Evolutionary conservation across 1,140 invertebrate genomes (phyloP).

Genomic region (Brachionus asplanchnoidis): DNA sequence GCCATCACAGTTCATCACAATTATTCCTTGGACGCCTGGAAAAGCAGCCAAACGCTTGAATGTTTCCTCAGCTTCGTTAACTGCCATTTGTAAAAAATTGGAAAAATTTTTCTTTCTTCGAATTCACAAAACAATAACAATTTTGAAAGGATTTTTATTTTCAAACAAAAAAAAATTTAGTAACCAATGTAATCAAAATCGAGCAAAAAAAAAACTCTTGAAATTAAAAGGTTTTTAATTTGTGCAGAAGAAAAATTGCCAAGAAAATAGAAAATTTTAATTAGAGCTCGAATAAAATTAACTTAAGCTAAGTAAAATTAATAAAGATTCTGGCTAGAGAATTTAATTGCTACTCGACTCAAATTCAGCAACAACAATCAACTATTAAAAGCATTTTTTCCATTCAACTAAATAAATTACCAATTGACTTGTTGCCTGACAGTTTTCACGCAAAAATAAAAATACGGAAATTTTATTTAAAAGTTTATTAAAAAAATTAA

Average conservation of each 20-base stretch:
- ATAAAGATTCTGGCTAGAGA: background rate
- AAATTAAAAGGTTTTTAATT: background rate
- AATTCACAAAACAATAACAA: conserved; percentile 1
- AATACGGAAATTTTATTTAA: background rate
- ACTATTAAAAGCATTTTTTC: background rate
- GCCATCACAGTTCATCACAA: conserved; percentile 85
- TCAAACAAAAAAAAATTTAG: background rate
- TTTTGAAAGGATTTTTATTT: background rate
- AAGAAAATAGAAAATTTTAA: background rate
- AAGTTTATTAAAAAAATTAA: conserved; percentile 3
- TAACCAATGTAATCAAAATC: conserved; percentile 38
- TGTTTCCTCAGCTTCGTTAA: conserved; percentile 89
- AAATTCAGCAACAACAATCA: background rate
- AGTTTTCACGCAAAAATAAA: background rate
- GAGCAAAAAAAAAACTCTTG: background rate
- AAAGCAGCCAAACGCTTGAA: conserved; percentile 90
- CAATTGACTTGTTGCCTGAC: background rate
- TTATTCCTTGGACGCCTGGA: conserved; percentile 90
- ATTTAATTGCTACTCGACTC: background rate
- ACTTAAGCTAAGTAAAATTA: background rate
- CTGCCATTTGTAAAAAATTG: background rate
- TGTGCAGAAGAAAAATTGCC: background rate
- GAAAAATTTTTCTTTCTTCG: background rate
- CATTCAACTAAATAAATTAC: background rate
- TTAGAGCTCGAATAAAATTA: conserved; percentile 5